These are phyloP conservation scores for Zapus hudsonius DNA, from an alignment of 2,113 vertebrate genomes.

Conservation along the genomic window DNA sequence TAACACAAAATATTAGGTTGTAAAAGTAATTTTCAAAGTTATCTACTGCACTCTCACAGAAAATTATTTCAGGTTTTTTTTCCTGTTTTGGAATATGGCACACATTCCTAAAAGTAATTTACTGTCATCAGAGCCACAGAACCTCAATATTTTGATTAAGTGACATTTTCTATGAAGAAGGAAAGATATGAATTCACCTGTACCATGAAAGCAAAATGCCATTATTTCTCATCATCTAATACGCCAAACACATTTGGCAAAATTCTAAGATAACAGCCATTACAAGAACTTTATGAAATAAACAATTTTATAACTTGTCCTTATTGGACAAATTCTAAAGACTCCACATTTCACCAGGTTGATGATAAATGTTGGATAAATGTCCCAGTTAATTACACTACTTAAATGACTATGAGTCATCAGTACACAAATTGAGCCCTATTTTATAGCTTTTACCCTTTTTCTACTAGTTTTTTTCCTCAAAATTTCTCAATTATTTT, in stretches of 20 bases:
- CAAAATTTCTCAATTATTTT: neutral
- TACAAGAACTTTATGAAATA: conserved; percentile 37
- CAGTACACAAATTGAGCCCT: neutral
- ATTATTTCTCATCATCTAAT: conserved; percentile 1
- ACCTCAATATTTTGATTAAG: conserved; percentile 52
- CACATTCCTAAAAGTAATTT: conserved; percentile 34
- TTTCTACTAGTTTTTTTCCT: conserved; percentile 40
- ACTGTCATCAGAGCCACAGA: conserved; percentile 28
- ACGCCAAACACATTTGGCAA: conserved; percentile 39
- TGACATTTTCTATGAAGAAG: neutral
- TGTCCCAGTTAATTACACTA: conserved; percentile 14
- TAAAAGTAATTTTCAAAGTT: conserved; percentile 47
- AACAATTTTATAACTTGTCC: neutral
- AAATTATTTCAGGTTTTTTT: conserved; percentile 33
- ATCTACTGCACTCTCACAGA: neutral
- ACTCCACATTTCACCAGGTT: conserved; percentile 37
- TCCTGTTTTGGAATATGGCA: conserved; percentile 27
- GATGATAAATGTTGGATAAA: conserved; percentile 48
- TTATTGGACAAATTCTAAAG: neutral
- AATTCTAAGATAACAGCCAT: neutral
- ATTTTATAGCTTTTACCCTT: conserved; percentile 56
- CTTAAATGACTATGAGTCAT: conserved; percentile 27
- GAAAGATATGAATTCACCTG: neutral
- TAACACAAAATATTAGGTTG: neutral
- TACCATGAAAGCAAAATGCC: conserved; percentile 39